phyloP scores from a whole-genome alignment of 2,113 vertebrate species.

The Bubo blakistoni region DNA sequence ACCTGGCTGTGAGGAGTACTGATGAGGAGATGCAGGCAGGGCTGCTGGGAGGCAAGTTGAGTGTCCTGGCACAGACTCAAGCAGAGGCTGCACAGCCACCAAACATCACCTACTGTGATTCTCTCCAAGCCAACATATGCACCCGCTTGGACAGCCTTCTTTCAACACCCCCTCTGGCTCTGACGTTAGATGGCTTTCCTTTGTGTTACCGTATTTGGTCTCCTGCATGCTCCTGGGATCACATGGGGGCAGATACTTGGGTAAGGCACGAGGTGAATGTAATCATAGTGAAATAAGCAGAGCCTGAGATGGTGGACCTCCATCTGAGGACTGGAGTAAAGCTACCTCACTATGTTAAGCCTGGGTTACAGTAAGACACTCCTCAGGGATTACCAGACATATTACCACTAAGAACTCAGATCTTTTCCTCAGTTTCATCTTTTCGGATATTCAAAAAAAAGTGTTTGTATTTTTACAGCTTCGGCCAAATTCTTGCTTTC shows the following conservation, averaged over 20 bases:
- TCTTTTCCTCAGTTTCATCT: background rate
- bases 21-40: background rate
- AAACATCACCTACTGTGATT: fast-evolving
- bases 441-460: background rate
- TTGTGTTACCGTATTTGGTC: background rate
- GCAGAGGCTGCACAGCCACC: background rate
- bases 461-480: background rate
- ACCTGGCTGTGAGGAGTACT: background rate
- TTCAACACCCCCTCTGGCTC: background rate
- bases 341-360: background rate
- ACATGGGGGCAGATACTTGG: background rate
- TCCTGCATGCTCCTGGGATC: background rate
- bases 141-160: background rate
- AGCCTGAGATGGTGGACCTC: background rate
- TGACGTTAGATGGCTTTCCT: background rate
- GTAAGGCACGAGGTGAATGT: background rate
- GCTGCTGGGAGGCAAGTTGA: background rate
- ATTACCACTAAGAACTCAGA: background rate
- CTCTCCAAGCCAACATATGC: background rate
- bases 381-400: background rate
- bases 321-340: background rate
- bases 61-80: background rate
- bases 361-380: background rate
- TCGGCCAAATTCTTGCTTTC: background rate
- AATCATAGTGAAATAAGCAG: background rate